Conservation (phyloP, 2,888 invertebrate genomes). For the Vanessa cardui region DNA sequence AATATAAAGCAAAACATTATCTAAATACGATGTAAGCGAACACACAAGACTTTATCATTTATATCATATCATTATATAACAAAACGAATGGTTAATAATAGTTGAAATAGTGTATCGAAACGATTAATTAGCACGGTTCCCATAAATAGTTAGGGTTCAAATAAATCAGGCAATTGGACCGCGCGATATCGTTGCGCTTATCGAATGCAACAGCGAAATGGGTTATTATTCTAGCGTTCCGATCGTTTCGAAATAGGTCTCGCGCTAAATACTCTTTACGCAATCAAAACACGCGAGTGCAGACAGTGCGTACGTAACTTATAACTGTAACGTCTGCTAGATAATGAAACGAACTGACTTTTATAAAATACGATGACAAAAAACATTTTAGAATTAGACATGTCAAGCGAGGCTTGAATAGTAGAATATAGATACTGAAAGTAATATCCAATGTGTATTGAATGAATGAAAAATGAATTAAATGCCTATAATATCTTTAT, state of each 20-base stretch:
- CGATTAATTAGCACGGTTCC: not conserved
- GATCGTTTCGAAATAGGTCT: conserved; percentile 25
- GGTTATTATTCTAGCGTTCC: conserved; percentile 22
- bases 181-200: conserved; percentile 13
- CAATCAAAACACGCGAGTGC: not conserved
- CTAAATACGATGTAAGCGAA: too few species aligned
- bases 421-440: too few species aligned
- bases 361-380: not conserved
- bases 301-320: not conserved
- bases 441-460: too few species aligned
- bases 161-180: conserved; percentile 12
- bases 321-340: not conserved
- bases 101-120: too few species aligned
- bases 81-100: too few species aligned
- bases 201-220: conserved; percentile 26
- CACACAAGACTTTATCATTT: too few species aligned
- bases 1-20: too few species aligned
- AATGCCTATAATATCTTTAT: too few species aligned
- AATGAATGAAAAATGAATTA: too few species aligned
- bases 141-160: not conserved
- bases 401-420: not conserved
- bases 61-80: too few species aligned
- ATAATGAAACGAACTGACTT: not conserved
- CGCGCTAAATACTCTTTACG: conserved; percentile 26
- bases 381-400: not conserved